A percentile compares a stretch with the other conserved stretches of the same genome.
Conservation (phyloP, 1,140 invertebrate genomes). For the Araneus ventricosus region DNA sequence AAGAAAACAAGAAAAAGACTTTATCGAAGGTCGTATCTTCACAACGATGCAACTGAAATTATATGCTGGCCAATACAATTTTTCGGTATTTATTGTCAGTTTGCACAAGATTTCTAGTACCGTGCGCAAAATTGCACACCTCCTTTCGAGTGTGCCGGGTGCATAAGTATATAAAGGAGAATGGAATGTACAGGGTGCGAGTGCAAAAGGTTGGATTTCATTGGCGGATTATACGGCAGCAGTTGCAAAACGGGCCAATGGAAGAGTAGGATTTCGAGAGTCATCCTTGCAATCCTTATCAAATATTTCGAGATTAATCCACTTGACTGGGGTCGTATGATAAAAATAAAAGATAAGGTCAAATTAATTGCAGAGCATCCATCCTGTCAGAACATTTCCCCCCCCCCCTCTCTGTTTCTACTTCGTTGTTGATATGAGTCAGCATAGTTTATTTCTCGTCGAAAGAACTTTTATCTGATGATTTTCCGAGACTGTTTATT, state of each 20-base stretch:
- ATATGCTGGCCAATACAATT: background rate
- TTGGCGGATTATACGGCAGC: background rate
- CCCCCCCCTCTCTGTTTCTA: background rate
- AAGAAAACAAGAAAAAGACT: background rate
- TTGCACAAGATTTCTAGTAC: background rate
- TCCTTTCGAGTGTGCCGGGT: background rate
- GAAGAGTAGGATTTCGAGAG: background rate
- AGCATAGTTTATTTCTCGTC: background rate
- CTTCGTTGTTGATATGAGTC: background rate
- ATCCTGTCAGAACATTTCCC: background rate
- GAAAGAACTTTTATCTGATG: background rate
- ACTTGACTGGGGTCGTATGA: background rate
- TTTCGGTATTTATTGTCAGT: background rate
- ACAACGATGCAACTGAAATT: background rate
- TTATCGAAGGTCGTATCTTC: background rate
- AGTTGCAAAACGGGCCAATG: background rate
- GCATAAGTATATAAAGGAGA: conserved; percentile 4
- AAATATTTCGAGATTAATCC: conserved; percentile 6
- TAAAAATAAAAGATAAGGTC: conserved; percentile 16
- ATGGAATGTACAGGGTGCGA: background rate
- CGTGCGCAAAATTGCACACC: conserved; percentile 24
- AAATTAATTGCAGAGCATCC: background rate
- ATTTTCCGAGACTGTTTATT: background rate
- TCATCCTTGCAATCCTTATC: background rate
- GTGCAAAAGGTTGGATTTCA: background rate